Evolutionary conservation across 2,797 vertebrate species (phyloP).

Genomic region (Channa striata): DNA sequence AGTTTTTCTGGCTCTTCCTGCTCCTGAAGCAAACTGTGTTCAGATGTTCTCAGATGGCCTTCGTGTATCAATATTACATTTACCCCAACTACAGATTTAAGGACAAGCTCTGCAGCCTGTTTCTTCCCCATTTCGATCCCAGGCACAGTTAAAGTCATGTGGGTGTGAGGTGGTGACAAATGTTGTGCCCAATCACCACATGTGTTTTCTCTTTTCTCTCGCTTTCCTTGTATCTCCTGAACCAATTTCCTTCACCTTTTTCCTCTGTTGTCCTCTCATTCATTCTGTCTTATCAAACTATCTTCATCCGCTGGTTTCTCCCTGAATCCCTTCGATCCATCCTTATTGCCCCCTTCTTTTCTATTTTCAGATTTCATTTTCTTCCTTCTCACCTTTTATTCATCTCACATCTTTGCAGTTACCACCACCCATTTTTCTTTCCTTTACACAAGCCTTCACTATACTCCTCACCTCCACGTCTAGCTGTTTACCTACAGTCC

Average conservation of each 20-base stretch:
- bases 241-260: slow-evolving; percentile 16
- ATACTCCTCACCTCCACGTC: slow-evolving; percentile 14
- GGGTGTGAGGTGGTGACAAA: slow-evolving; percentile 35
- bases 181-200: background rate
- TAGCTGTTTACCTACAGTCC: slow-evolving; percentile 58
- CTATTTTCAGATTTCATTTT: slow-evolving; percentile 19
- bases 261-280: background rate
- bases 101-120: slow-evolving; percentile 29
- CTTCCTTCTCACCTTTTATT: slow-evolving; percentile 13
- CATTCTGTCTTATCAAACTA: slow-evolving; percentile 9
- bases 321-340: background rate
- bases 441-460: slow-evolving; percentile 1
- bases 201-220: slow-evolving; percentile 9
- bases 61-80: slow-evolving; percentile 60
- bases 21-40: slow-evolving; percentile 1
- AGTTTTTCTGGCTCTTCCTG: slow-evolving; percentile 11
- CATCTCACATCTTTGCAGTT: slow-evolving; percentile 9
- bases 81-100: slow-evolving; percentile 33
- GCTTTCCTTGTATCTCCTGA: background rate
- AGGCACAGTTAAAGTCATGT: slow-evolving; percentile 20
- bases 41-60: slow-evolving; percentile 28
- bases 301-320: background rate
- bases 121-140: slow-evolving; percentile 22
- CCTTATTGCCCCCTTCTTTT: background rate
- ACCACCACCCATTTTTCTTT: slow-evolving; percentile 5